phyloP scores from a whole-genome alignment of 2,797 vertebrate genomes.

The Spinibarbus caldwelli region DNA sequence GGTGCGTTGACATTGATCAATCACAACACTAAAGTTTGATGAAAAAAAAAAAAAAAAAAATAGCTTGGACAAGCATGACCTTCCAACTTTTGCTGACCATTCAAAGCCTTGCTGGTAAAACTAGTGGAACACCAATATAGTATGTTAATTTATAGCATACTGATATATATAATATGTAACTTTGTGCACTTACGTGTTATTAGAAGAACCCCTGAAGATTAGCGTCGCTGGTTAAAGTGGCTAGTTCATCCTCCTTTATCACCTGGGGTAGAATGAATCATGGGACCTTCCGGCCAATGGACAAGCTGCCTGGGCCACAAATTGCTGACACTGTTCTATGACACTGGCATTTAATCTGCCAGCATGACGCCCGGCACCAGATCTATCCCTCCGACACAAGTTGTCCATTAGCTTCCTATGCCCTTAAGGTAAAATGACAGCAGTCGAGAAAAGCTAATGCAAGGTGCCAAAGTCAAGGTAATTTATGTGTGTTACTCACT shows the following conservation, averaged over 20 bases:
- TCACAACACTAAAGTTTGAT: neutral
- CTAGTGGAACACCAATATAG: neutral
- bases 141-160: neutral
- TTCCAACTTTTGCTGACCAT: neutral
- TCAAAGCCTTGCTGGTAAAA: neutral
- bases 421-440: slow-evolving; percentile 44
- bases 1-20: neutral
- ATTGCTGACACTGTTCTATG: slow-evolving; percentile 45
- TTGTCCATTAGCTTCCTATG: slow-evolving; percentile 49
- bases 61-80: neutral
- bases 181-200: neutral
- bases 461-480: slow-evolving; percentile 43
- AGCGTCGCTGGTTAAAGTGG: neutral
- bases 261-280: neutral
- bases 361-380: neutral
- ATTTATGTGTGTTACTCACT: slow-evolving; percentile 47
- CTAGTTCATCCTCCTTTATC: neutral
- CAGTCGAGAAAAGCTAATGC: slow-evolving; percentile 42
- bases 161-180: neutral
- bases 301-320: slow-evolving; percentile 28
- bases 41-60: neutral
- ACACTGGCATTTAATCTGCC: slow-evolving; percentile 45
- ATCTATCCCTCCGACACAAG: slow-evolving; percentile 33
- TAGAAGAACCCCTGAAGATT: neutral
- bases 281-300: slow-evolving; percentile 4